phyloP scores from a whole-genome alignment of 2,113 vertebrate genomes.

The Lates calcarifer region DNA sequence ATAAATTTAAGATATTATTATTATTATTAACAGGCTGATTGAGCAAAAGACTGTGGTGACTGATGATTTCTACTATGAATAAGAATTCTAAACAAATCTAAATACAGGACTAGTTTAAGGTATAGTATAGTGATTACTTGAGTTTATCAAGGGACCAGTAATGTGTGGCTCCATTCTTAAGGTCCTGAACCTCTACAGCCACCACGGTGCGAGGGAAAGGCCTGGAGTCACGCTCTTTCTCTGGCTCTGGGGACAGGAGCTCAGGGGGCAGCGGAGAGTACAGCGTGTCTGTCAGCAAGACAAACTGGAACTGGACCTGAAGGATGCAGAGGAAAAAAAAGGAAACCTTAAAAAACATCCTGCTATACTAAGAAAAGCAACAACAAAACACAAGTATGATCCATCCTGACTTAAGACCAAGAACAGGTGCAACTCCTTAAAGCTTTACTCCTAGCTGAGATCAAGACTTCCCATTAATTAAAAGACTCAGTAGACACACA shows the following conservation, averaged over 20 bases:
- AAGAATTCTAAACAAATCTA: background rate
- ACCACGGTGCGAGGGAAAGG: slow-evolving; percentile 96
- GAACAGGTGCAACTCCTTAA: background rate
- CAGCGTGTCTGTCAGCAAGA: slow-evolving; percentile 94
- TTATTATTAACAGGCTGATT: no score
- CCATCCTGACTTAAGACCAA: background rate
- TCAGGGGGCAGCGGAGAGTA: slow-evolving; percentile 96
- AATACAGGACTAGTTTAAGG: background rate
- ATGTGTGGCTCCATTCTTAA: slow-evolving; percentile 97
- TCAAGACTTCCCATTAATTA: background rate
- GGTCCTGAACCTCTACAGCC: slow-evolving; percentile 96
- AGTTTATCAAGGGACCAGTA: slow-evolving; percentile 99
- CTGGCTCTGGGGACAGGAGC: slow-evolving; percentile 88
- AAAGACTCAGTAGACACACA: background rate
- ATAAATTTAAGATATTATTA: no score
- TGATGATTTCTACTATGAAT: background rate
- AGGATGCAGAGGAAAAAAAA: background rate
- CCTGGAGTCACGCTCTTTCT: slow-evolving; percentile 85
- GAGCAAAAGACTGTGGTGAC: background rate
- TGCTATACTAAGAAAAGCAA: background rate
- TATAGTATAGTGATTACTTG: slow-evolving; percentile 83
- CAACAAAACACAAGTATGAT: background rate
- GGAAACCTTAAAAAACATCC: background rate
- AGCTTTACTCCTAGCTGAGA: background rate
- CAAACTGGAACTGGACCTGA: slow-evolving; percentile 99